phyloP scores from a whole-genome alignment of 2,797 vertebrate species.

The Sebastiscus tertius region DNA sequence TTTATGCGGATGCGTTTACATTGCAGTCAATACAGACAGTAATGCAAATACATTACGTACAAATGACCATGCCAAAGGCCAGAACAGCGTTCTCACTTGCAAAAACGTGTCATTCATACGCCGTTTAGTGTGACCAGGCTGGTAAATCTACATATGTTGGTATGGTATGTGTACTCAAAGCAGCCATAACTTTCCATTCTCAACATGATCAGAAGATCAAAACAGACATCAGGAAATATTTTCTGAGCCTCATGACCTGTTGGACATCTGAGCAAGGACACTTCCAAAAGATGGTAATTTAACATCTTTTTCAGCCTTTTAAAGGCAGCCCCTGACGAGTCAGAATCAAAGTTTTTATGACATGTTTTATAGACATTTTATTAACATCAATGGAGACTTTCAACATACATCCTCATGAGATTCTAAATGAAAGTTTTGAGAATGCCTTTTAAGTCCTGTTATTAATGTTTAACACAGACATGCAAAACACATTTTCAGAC shows the following conservation, averaged over 20 bases:
- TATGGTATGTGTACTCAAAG: not conserved
- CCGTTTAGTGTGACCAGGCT: too few relatives aligned
- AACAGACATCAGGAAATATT: not conserved
- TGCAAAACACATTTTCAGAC: not conserved
- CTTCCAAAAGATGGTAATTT: not conserved
- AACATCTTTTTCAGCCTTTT: not conserved
- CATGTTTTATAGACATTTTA: not conserved
- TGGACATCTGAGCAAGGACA: not conserved
- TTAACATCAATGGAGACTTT: not conserved
- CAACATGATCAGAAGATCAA: not conserved
- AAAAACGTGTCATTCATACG: too few relatives aligned
- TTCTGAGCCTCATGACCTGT: not conserved
- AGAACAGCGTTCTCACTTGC: too few relatives aligned
- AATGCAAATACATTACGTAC: too few relatives aligned
- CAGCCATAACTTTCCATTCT: not conserved
- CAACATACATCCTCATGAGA: not conserved
- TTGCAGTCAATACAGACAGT: too few relatives aligned
- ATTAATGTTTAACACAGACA: not conserved
- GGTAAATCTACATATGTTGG: not conserved
- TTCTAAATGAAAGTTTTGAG: not conserved
- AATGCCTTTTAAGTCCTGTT: not conserved
- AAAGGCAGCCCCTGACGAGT: not conserved
- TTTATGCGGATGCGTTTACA: too few relatives aligned
- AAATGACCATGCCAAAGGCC: too few relatives aligned
- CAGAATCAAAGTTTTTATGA: not conserved